Conservation (phyloP, 1,140 invertebrate genomes). For the Schlechtendalia chinensis region DNA sequence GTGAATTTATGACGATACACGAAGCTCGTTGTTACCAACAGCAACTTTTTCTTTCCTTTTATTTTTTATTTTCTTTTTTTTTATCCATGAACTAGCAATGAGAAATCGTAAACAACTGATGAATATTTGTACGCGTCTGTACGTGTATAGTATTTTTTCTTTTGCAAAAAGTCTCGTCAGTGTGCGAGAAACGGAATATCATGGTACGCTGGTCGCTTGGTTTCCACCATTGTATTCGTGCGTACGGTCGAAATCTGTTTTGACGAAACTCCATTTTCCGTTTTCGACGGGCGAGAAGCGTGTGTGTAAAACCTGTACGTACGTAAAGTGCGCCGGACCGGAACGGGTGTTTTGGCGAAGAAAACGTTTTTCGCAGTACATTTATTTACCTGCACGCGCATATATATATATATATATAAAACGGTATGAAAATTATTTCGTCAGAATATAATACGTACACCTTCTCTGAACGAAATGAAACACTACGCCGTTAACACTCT, state of each 20-base stretch:
- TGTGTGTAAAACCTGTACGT: not conserved
- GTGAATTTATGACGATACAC: slow-evolving; percentile 22
- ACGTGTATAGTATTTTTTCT: slow-evolving; percentile 1
- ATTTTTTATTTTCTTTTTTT: too few relatives aligned
- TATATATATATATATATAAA: too few relatives aligned
- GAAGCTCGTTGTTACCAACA: slow-evolving; percentile 20
- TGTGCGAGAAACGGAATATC: not conserved
- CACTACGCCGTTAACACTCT: too few relatives aligned
- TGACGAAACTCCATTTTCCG: not conserved
- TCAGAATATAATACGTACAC: not conserved
- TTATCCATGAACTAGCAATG: not conserved
- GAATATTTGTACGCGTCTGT: not conserved
- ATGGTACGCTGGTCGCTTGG: not conserved
- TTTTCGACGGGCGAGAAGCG: not conserved
- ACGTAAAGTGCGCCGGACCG: not conserved
- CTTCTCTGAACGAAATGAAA: too few relatives aligned
- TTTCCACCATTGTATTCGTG: not conserved
- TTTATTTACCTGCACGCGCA: not conserved
- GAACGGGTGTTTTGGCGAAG: not conserved
- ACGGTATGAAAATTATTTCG: not conserved
- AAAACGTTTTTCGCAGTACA: not conserved
- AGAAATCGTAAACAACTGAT: not conserved
- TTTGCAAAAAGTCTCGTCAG: not conserved
- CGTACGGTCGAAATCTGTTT: slow-evolving; percentile 9
- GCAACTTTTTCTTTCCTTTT: slow-evolving; percentile 6